Evolutionary conservation across 2,797 vertebrate genomes (phyloP).

Genomic region (Bradypodion pumilum): DNA sequence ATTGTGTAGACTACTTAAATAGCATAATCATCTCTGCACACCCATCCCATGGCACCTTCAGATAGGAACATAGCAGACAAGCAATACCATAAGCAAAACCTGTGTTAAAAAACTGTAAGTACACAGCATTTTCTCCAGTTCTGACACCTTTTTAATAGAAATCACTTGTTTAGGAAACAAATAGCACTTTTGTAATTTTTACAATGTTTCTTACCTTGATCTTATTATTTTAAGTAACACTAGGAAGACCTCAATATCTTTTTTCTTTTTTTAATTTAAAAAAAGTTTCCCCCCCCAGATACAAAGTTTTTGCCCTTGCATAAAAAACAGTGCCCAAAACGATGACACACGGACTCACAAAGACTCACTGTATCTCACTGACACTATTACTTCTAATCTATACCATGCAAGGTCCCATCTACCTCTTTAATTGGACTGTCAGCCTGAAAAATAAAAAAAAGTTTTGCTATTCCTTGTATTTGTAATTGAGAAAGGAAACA

Average conservation of each 20-base stretch:
- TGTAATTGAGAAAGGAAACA: slow-evolving; percentile 78
- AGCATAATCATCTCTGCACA: slow-evolving; percentile 49
- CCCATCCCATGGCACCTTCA: slow-evolving; percentile 69
- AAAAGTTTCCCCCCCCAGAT: slow-evolving; percentile 85
- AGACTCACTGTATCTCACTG: slow-evolving; percentile 92
- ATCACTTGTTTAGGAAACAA: slow-evolving; percentile 93
- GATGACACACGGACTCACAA: slow-evolving; percentile 91
- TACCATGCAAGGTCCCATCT: slow-evolving; percentile 83
- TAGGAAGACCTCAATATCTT: slow-evolving; percentile 98
- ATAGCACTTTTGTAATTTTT: slow-evolving; percentile 91
- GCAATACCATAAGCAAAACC: slow-evolving; percentile 75
- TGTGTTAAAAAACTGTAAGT: slow-evolving; percentile 86
- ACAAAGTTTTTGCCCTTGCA: slow-evolving; percentile 92
- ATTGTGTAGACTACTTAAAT: slow-evolving; percentile 51
- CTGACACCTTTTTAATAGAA: slow-evolving; percentile 92
- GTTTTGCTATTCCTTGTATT: slow-evolving; percentile 71
- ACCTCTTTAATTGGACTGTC: slow-evolving; percentile 81
- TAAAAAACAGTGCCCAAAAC: slow-evolving; percentile 93
- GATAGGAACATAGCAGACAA: slow-evolving; percentile 75
- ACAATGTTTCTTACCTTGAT: slow-evolving; percentile 85
- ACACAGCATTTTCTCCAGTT: slow-evolving; percentile 89
- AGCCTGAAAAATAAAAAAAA: slow-evolving; percentile 84
- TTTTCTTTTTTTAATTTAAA: slow-evolving; percentile 84
- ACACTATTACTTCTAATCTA: slow-evolving; percentile 81
- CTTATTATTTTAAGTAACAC: slow-evolving; percentile 93